These are phyloP conservation scores for Indri indri DNA, from an alignment of 2,113 vertebrate species.

Conservation along the genomic window DNA sequence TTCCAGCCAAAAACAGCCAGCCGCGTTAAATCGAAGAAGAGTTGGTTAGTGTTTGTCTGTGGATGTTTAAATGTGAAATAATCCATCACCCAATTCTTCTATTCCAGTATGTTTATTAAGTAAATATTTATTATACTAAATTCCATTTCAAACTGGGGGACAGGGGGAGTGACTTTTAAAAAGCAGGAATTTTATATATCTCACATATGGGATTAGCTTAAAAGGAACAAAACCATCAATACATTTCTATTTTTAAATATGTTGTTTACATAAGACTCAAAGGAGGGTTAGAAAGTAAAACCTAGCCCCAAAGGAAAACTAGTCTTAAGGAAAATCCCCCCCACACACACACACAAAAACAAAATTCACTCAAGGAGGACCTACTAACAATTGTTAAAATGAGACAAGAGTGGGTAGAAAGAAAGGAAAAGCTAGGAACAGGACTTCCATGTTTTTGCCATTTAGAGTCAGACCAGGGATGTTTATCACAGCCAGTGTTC, in stretches of 20 bases:
- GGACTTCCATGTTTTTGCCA: background rate
- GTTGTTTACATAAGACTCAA: background rate
- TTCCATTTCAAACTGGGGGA: constrained; percentile 34
- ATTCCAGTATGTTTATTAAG: constrained; percentile 45
- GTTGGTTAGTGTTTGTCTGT: constrained; percentile 37
- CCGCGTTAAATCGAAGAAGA: constrained; percentile 11
- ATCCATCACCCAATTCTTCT: constrained; percentile 42
- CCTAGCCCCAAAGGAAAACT: background rate
- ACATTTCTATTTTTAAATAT: constrained; percentile 45
- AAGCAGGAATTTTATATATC: background rate
- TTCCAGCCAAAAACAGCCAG: constrained; percentile 10
- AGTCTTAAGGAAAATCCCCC: background rate
- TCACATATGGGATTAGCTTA: constrained; percentile 11
- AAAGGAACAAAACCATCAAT: constrained; percentile 32
- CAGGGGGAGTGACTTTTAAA: background rate
- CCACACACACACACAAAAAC: background rate
- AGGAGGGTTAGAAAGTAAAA: constrained; percentile 30
- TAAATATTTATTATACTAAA: constrained; percentile 74
- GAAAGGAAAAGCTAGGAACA: background rate
- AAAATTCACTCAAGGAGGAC: background rate
- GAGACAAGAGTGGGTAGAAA: background rate
- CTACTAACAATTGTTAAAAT: background rate
- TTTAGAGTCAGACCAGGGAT: background rate
- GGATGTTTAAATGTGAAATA: constrained; percentile 53
- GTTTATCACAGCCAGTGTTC: background rate